Evolutionary conservation across 2,113 vertebrate species (phyloP), one percentile per base, ranked within the genome.

Genomic region (Cynoglossus semilaevis): DNA sequence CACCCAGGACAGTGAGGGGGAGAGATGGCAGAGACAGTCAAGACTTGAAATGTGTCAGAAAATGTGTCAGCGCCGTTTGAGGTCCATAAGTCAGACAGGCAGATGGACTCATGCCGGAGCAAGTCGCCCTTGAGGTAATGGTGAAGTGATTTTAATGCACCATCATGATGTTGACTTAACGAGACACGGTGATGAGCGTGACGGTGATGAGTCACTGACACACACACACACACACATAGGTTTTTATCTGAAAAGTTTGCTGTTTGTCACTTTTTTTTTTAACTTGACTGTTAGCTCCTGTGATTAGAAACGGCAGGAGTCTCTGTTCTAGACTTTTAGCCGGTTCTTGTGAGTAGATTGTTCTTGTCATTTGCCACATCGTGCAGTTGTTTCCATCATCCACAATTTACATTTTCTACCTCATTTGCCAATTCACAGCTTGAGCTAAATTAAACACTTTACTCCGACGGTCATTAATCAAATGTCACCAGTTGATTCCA

Each of bases 21-120:
- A 54, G 18, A 60, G 62, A 46, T 69, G 16, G 55, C 42, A 48
- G 37, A 50, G 38, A 69, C 40, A 52, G 45, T 0, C 2, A 42
- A 40, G 49, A 16, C 18, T 17, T 14, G 48, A 17, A 17, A 44
- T 48, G 43, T 42, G 16, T 77, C 65, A 43, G 44, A 37, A n/a
- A 29, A 46, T 63, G 49, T 54, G 29, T 51, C 59, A 47, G 52
- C 53, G 61, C 46, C 35, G 59, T 66, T 55, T 65, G 60, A 69
- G 15, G 47, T 54, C 40, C 36, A 51, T 51, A 62, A 46, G 54
- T 59, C 40, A 19, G 48, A 18, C 17, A 4, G 48, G 15, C 66
- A 76, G 77, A 72, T 64, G 58, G 76, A 77, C 48, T 5, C 34
- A 52, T 14, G 38, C 12, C 15, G 43, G 54, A 61, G 65, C 54